Evolutionary conservation across 2,797 vertebrate species (phyloP).

Genomic region (Lutjanus campechanus): DNA sequence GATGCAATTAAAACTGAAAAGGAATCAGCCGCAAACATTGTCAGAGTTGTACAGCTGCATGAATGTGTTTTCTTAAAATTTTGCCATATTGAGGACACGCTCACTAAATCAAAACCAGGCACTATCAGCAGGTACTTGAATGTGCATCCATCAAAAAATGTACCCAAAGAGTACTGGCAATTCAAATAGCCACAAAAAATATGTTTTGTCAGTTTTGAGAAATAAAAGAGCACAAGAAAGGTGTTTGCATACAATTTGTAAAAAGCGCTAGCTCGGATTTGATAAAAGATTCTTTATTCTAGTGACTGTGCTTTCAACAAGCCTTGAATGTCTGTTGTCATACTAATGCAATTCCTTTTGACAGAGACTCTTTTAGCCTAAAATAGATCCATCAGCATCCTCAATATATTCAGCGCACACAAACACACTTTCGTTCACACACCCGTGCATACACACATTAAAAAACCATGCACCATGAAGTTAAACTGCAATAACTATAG

Average conservation of each 20-base stretch:
- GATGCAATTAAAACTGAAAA: slow-evolving; percentile 74
- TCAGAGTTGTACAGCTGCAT: slow-evolving; percentile 33
- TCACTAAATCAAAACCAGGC: slow-evolving; percentile 56
- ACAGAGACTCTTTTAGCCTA: slow-evolving; percentile 70
- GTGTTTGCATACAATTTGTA: slow-evolving; percentile 68
- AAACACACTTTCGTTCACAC: slow-evolving; percentile 40
- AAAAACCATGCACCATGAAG: slow-evolving; percentile 48
- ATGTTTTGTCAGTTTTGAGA: slow-evolving; percentile 55
- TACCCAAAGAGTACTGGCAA: slow-evolving; percentile 27
- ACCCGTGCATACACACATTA: slow-evolving; percentile 34
- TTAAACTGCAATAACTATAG: slow-evolving; percentile 53
- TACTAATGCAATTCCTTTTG: slow-evolving; percentile 75
- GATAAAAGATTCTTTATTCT: slow-evolving; percentile 76
- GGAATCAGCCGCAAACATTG: slow-evolving; percentile 40
- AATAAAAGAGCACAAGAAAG: slow-evolving; percentile 59
- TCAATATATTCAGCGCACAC: slow-evolving; percentile 56
- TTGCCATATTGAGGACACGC: slow-evolving; percentile 30
- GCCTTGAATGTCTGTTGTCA: slow-evolving; percentile 76
- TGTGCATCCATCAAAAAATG: slow-evolving; percentile 50
- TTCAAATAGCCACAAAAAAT: slow-evolving; percentile 53
- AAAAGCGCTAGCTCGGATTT: slow-evolving; percentile 57
- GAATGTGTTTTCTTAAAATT: slow-evolving; percentile 51
- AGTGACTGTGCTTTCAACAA: slow-evolving; percentile 72
- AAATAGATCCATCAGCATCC: slow-evolving; percentile 81
- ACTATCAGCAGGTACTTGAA: slow-evolving; percentile 44